Base-by-base conservation (phyloP, 1,140 invertebrate genomes). In the Trichonephila clavipes region DNA sequence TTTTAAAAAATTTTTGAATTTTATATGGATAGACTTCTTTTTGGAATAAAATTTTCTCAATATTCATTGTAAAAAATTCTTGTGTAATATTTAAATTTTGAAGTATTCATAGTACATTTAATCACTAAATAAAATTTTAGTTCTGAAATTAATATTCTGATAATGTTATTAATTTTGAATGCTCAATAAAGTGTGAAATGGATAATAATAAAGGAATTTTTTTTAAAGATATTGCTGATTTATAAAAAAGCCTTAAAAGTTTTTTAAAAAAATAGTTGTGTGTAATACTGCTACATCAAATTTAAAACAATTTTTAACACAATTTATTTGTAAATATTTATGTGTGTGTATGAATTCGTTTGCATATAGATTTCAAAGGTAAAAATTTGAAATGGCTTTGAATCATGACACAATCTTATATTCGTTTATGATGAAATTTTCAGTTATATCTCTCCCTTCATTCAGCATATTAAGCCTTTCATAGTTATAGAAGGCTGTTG, bases 401-500 rank as follows among this genome's bases (percentile, higher is more conserved):
- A 58, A 59, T 85, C 21, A 85, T 85, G n/a, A 69, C 66, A 69
- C 66, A 12, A n/a, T 69, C 66, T 69, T 51, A 12, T 51, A 85
- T 85, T 58, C 21, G 24, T 58, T 83, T 59, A 10, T 24, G 12
- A 59, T 51, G 44, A 58, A 51, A 77, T 40, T 77, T 64, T 87
- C 24, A 87, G 28, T 62, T 87, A n/a, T 64, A 21, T 40, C 51
- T 40, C 51, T 21, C 61, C 59, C 10, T 59, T 87, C 61, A 87
- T 83, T 58, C 82, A 58, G 24, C 44, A 58, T 59, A 83, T 66
- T 62, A 88, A 66, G 86, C 62, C 59, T 88, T 64, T 58, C 51
- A 64, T 88, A 58, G 86, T 59, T 88, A 64, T 64, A 62, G 62
- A 64, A 88, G 86, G 58, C 82, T 62, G 28, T n/a, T 28, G 24